These are phyloP conservation scores for Daphoenositta chrysoptera DNA, from an alignment of 2,113 vertebrate species.

Conservation along the genomic window DNA sequence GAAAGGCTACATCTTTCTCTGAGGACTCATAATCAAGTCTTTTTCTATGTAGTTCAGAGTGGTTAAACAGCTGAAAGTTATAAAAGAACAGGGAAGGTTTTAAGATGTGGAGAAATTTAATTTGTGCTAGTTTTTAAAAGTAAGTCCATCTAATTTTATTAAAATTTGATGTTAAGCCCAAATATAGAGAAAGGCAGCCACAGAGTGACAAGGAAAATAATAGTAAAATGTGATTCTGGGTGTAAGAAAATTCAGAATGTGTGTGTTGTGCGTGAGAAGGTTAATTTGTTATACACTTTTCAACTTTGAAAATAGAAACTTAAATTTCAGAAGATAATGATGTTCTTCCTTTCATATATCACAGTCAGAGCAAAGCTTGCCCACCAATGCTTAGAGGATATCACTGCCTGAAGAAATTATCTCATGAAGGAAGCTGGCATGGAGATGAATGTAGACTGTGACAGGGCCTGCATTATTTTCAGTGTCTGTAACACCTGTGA, in stretches of 20 bases:
- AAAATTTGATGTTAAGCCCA: background rate
- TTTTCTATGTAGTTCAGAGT: background rate
- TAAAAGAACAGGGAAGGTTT: background rate
- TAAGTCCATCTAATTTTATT: background rate
- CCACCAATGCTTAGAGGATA: background rate
- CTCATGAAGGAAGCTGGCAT: background rate
- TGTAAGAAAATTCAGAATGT: background rate
- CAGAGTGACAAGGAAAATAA: background rate
- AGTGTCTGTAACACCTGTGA: background rate
- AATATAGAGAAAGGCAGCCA: background rate
- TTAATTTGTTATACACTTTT: background rate
- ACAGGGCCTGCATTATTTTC: background rate
- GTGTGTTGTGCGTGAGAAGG: fast-evolving
- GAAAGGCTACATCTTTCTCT: background rate
- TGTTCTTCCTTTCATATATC: background rate
- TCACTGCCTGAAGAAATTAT: background rate
- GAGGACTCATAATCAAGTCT: background rate
- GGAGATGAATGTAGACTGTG: background rate
- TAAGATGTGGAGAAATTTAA: background rate
- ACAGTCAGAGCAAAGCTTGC: background rate
- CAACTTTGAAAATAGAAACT: background rate
- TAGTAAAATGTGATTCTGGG: background rate
- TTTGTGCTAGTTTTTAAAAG: background rate
- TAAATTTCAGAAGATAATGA: background rate
- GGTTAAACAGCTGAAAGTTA: background rate